Base-by-base conservation (phyloP, 64 coral and sea anemone genomes). In the Actinia equina region DNA sequence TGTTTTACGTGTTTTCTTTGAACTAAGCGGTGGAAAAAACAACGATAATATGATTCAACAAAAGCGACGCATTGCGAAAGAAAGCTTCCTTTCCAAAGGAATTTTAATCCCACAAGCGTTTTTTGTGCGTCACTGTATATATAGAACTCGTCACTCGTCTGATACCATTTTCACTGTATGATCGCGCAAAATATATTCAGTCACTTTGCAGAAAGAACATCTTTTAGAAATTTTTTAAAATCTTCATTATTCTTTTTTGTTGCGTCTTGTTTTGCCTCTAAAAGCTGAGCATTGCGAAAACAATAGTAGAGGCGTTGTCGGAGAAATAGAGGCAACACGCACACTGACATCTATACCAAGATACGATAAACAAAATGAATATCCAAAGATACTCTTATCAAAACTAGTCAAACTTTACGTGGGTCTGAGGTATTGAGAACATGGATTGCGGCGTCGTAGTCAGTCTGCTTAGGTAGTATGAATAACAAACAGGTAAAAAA, bases 1-100 rank as follows among this genome's bases (percentile, higher is more conserved):
- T 74, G 13, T 30, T 26, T 41, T 74, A 30, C 69, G 69, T 74
- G 69, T 74, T 37, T 74, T 74, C 23, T 74, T 74, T 41, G 26
- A 74, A 37, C 69, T 74, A 27, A 41, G 69, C 69, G 69, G 69
- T n/a, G 69, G 69, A 26, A 42, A 74, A 74, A 25, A 74, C 69
- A 30, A 15, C 26, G 69, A 74, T 74, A 12, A 74, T 74, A 3
- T 74, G 69, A 74, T 30, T 74, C 69, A 65, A 74, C 69, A 74
- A 74, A 74, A 25, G 69, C 69, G 69, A 10, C 69, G 69, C 23
- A 74, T 41, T 25, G 69, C 25, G 11, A 74, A 74, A 42, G 69
- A 74, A 74, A 74, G 69, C 69, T 74, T 74, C 23, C 26, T 74
- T 74, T 74, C 69, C 15, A 74, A 74, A 74, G 69, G 69, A 74